phyloP scores from a whole-genome alignment of 1,140 invertebrate species.

The Harpegnathos saltator region DNA sequence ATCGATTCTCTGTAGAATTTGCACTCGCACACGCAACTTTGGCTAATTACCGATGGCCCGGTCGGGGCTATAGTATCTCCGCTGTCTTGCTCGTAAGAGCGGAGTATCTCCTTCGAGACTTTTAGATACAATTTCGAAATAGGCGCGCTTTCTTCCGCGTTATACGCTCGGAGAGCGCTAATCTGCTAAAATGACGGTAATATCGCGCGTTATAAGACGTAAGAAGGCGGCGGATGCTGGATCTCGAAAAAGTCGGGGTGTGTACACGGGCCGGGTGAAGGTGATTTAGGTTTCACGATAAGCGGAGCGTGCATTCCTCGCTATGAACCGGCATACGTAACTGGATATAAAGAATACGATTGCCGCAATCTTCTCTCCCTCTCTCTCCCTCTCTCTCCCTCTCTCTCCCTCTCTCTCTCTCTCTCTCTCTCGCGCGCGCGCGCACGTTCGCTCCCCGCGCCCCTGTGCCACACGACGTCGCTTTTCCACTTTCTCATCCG shows the following conservation, averaged over 20 bases:
- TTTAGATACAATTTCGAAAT: background rate
- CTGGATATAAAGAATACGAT: slow-evolving; percentile 22
- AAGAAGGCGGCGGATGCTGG: background rate
- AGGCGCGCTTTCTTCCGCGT: background rate
- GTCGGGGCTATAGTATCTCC: background rate
- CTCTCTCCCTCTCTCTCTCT: no score
- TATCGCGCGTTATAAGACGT: background rate
- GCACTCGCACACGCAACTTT: background rate
- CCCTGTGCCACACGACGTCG: background rate
- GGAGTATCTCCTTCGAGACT: no score
- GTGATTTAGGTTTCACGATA: slow-evolving; percentile 21
- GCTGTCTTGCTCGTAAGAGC: background rate
- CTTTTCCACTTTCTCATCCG: slow-evolving; percentile 19
- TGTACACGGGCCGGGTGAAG: background rate
- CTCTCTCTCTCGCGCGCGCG: no score
- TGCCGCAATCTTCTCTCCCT: slow-evolving; percentile 33
- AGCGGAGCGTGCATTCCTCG: background rate
- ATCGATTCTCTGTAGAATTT: no score
- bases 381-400: no score
- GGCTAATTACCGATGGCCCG: no score
- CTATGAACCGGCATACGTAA: background rate
- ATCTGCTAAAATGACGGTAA: slow-evolving; percentile 12
- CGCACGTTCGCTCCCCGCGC: slow-evolving; percentile 10
- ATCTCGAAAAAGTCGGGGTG: background rate
- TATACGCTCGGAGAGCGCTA: background rate